These are phyloP conservation scores for Isaurus tuberculatus DNA, from an alignment of 92 coral and sea anemone species.

Conservation along the genomic window DNA sequence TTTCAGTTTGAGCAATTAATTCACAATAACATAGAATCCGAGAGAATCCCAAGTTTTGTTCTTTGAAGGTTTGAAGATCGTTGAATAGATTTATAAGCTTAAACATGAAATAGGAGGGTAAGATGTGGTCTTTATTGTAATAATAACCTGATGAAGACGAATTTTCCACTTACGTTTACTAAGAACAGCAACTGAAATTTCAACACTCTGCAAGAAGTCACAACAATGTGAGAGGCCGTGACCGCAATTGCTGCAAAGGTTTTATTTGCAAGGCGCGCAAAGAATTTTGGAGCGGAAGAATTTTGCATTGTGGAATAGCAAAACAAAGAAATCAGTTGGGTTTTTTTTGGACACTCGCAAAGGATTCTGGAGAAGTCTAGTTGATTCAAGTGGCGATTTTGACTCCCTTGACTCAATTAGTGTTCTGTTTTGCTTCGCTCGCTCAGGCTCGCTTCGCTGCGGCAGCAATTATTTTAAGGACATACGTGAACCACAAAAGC, in stretches of 20 bases:
- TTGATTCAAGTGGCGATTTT: constrained; percentile 4
- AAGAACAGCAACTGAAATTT: background rate
- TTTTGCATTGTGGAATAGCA: constrained; percentile 2
- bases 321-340: background rate
- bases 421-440: background rate
- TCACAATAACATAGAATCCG: too few species aligned
- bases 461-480: too few species aligned
- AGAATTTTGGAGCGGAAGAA: constrained; percentile 9
- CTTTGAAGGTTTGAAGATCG: too few species aligned
- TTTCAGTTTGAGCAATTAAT: too few species aligned
- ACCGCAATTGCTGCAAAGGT: background rate
- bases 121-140: too few species aligned
- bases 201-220: background rate
- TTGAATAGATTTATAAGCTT: too few species aligned
- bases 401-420: background rate
- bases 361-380: constrained; percentile 13
- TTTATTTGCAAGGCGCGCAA: background rate
- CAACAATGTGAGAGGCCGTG: background rate
- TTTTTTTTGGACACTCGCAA: background rate
- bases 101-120: too few species aligned
- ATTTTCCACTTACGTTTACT: too few species aligned
- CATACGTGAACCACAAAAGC: too few species aligned
- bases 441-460: background rate
- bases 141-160: too few species aligned
- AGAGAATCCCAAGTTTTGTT: too few species aligned